Conservation (phyloP, 2,113 vertebrate species). For the Rhea pennata region DNA sequence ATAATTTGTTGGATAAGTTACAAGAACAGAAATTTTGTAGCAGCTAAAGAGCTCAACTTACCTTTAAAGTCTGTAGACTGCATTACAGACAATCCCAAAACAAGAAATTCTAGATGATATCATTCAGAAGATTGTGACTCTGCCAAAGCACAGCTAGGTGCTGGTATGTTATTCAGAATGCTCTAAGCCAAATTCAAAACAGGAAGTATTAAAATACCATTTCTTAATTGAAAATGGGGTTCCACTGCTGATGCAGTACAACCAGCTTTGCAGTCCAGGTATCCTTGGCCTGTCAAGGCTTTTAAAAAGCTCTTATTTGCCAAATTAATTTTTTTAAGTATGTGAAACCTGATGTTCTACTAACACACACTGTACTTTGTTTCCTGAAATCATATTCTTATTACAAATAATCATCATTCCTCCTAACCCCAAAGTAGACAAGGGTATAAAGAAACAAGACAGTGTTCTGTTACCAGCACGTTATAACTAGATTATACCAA, state of each 20-base stretch:
- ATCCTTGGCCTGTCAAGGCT: neutral
- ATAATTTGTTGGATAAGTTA: neutral
- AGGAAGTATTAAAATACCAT: neutral
- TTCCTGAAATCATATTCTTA: neutral
- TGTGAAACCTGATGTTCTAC: neutral
- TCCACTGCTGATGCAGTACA: neutral
- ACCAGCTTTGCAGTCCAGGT: neutral
- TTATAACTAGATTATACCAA: neutral
- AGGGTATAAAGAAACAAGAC: neutral
- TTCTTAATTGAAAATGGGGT: neutral
- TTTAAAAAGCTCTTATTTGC: conserved; percentile 16
- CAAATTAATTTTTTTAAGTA: neutral
- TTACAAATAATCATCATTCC: neutral
- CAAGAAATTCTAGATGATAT: accelerated
- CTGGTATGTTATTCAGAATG: neutral
- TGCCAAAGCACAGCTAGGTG: neutral
- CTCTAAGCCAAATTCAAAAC: neutral
- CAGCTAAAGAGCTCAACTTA: neutral
- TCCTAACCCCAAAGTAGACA: neutral
- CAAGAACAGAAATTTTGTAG: neutral
- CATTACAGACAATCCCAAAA: neutral
- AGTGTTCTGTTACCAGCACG: neutral
- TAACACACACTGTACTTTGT: neutral
- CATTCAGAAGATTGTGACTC: neutral
- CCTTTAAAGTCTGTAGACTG: neutral